phyloP scores from a whole-genome alignment of 2,797 vertebrate species.

The Synanceia verrucosa region DNA sequence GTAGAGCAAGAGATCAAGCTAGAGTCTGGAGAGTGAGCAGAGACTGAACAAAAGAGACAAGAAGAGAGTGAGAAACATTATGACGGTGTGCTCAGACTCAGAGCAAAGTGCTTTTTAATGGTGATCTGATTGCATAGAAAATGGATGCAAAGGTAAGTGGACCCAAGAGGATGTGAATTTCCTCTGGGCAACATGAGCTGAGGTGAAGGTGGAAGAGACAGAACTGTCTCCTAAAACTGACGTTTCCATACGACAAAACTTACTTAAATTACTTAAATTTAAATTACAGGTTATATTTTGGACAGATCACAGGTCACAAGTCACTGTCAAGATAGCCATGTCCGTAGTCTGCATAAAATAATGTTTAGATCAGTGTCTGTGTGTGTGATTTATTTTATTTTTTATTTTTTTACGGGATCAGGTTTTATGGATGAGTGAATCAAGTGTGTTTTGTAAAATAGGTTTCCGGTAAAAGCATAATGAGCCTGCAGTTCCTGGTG shows the following conservation, averaged over 20 bases:
- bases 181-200: too few species aligned
- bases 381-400: neutral
- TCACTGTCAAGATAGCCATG: too few species aligned
- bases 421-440: slow-evolving; percentile 22
- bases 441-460: slow-evolving; percentile 13
- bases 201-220: neutral
- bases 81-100: neutral
- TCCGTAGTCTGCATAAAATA: too few species aligned
- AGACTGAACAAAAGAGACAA: neutral
- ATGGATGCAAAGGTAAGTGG: neutral
- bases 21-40: neutral
- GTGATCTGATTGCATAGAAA: neutral
- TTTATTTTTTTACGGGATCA: neutral
- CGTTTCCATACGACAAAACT: too few species aligned
- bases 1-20: neutral
- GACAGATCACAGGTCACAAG: too few species aligned
- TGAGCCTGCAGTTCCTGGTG: slow-evolving; percentile 44
- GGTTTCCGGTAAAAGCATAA: slow-evolving; percentile 48
- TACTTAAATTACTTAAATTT: too few species aligned
- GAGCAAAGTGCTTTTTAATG: neutral
- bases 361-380: too few species aligned
- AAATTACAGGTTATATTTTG: too few species aligned
- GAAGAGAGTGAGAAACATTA: neutral
- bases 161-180: neutral
- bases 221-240: neutral